Conservation (phyloP, 2,888 invertebrate species). For the Tachina lurida region DNA sequence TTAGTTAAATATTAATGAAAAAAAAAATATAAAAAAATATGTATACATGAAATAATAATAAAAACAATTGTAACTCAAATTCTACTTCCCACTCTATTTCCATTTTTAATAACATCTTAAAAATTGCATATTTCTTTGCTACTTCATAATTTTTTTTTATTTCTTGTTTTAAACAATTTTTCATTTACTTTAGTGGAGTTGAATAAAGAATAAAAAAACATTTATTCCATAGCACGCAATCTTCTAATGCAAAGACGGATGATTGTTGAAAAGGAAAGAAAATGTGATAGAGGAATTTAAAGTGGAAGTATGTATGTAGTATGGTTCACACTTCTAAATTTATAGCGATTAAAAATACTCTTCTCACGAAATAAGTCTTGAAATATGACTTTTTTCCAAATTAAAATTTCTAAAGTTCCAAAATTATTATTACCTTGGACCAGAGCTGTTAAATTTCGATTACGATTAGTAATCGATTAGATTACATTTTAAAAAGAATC, state of each 20-base stretch:
- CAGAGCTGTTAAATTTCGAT: no score
- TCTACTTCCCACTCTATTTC: conserved; percentile 49
- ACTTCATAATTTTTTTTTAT: background rate
- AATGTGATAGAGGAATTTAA: background rate
- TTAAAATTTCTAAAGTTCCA: background rate
- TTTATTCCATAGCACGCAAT: conserved; percentile 11
- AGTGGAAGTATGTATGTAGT: background rate
- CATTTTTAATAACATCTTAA: conserved; percentile 47
- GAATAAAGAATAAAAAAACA: background rate
- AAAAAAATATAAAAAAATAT: background rate
- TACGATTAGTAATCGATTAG: no score
- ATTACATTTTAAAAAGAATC: no score
- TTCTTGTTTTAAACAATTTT: conserved; percentile 28
- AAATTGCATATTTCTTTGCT: conserved; percentile 50
- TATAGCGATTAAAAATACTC: no score
- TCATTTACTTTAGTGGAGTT: conserved; percentile 25
- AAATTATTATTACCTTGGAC: no score
- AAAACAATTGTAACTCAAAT: conserved; percentile 64
- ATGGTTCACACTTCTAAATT: background rate
- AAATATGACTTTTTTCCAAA: background rate
- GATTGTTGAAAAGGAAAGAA: background rate
- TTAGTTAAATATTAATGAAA: conserved; percentile 45
- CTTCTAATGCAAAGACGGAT: background rate
- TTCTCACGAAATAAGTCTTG: no score
- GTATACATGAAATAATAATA: conserved; percentile 42